Evolutionary conservation across 2,113 vertebrate genomes (phyloP), one percentile per base, ranked within the genome.

Genomic region (Falcunculus frontatus): DNA sequence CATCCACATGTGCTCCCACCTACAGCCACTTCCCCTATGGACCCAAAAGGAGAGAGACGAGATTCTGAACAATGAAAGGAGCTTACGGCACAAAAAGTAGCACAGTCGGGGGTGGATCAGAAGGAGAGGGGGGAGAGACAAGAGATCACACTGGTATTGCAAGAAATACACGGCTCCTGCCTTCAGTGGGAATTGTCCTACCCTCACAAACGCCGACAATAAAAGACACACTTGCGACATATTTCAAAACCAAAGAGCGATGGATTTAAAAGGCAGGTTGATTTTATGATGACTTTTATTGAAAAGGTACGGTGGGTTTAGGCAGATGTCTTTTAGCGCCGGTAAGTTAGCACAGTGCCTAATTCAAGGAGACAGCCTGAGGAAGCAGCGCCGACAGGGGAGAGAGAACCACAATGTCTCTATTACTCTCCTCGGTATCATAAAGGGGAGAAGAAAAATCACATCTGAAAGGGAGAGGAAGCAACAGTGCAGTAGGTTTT

Each of bases 331-430:
- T 98, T 98, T 98, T 97, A 98, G 98, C 90, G 35, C 93, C 4
- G 74, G 96, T 98, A 98, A 98, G 98, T 98, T 98, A 98, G 98
- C 98, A 96, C 97, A 97, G 98, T 97, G 98, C 97, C 98, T 98
- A 98, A 98, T 98, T 98, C 98, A 98, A 98, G 98, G 97, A 98
- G 98, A 98, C 98, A 98, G 98, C 97, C 97, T 97, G 97, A 98
- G 98, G 98, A 98, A 98, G 98, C 98, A 97, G 97, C 56, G 86
- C 97, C 97, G 97, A 98, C 98, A 98, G 97, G 98, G 97, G 97
- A 98, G 97, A 98, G 82, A 95, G 96, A 97, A 97, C 96, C 94
- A 87, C 98, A 97, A 98, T 64, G 97, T 98, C 98, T 98, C 98
- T 98, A 98, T 98, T 98, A 98, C 98, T 98, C 98, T 98, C 98